Percentiles rank a stretch among this genome's conserved stretches.
Evolutionary conservation across 2,888 invertebrate genomes (phyloP).

Genomic region (Stomorhina lunata): DNA sequence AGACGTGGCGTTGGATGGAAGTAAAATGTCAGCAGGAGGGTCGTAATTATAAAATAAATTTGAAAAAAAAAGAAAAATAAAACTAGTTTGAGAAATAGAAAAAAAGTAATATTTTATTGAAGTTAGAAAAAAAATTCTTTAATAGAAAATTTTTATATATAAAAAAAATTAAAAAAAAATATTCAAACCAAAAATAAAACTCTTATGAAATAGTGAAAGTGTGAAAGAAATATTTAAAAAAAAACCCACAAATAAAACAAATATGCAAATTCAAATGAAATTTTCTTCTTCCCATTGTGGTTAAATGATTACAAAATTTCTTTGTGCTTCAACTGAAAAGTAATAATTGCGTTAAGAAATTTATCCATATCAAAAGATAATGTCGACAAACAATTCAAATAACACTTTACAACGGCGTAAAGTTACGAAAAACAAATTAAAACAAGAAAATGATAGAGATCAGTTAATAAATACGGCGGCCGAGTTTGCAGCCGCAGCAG

Average conservation of each 20-base stretch:
- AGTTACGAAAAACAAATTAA: constrained; percentile 70
- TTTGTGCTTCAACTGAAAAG: not conserved
- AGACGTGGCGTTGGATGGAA: constrained; percentile 64
- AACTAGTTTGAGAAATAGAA: not conserved
- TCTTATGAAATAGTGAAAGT: constrained; percentile 31
- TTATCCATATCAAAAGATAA: constrained; percentile 63
- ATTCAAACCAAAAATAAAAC: not conserved
- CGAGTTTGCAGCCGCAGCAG: constrained; percentile 39
- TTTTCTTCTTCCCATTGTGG: not conserved
- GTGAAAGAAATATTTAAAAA: constrained; percentile 4
- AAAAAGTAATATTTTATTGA: not conserved
- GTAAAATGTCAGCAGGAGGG: too few species aligned
- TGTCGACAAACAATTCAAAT: constrained; percentile 67
- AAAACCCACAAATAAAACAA: constrained; percentile 8
- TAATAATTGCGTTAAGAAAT: constrained; percentile 21
- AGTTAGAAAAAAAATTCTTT: not conserved
- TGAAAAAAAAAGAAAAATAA: not conserved
- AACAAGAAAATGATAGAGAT: constrained; percentile 60
- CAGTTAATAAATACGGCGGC: constrained; percentile 33
- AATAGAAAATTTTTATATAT: not conserved
- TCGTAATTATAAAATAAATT: too few species aligned
- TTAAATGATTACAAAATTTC: constrained; percentile 20
- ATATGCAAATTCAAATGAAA: not conserved
- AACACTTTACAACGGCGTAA: constrained; percentile 73
- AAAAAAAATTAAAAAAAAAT: not conserved